phyloP scores from a whole-genome alignment of 2,797 vertebrate species.

The Falco concolor region DNA sequence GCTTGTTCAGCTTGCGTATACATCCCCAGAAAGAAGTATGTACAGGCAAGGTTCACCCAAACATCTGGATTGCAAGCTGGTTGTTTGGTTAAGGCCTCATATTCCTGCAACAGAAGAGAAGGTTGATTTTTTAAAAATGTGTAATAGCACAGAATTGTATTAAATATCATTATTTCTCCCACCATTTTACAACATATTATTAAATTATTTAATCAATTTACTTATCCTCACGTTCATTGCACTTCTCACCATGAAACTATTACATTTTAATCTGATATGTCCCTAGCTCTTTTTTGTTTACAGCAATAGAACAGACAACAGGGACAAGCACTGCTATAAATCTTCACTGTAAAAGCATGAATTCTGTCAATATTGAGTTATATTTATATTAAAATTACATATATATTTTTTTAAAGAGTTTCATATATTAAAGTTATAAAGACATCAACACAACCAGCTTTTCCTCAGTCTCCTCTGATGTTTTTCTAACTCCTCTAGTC shows the following conservation, averaged over 20 bases:
- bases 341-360: background rate
- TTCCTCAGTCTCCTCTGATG: background rate
- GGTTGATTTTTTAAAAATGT: background rate
- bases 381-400: background rate
- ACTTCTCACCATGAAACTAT: background rate
- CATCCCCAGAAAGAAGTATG: slow-evolving; percentile 91
- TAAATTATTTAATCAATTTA: background rate
- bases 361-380: background rate
- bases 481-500: background rate
- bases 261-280: background rate
- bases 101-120: slow-evolving; percentile 80
- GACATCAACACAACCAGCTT: background rate
- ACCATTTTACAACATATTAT: background rate
- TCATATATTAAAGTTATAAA: background rate
- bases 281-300: background rate
- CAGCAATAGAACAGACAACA: background rate
- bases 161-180: background rate
- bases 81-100: slow-evolving; percentile 79
- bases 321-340: background rate
- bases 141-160: background rate
- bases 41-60: slow-evolving; percentile 92
- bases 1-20: slow-evolving; percentile 92
- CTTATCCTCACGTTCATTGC: background rate
- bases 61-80: slow-evolving; percentile 83
- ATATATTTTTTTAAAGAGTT: background rate